Evolutionary conservation across 2,797 vertebrate species (phyloP).

Genomic region (Gymnothorax reevesii): DNA sequence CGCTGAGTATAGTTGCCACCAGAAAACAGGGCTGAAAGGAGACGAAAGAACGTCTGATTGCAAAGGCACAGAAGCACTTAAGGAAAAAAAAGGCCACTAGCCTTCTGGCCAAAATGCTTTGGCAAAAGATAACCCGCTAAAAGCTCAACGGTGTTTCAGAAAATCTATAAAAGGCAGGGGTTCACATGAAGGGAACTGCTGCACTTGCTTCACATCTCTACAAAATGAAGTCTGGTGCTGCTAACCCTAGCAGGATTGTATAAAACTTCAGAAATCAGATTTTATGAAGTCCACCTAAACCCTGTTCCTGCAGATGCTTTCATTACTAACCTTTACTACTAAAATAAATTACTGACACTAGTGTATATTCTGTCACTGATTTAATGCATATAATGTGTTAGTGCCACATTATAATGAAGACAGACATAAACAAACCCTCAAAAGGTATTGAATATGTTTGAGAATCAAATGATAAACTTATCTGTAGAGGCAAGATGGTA

Average conservation of each 20-base stretch:
- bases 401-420: not conserved
- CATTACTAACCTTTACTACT: not conserved
- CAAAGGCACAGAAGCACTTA: conserved; percentile 1
- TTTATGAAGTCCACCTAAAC: not conserved
- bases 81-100: not conserved
- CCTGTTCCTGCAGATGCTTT: not conserved
- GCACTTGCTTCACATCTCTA: not conserved
- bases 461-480: not conserved
- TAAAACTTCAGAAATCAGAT: not conserved
- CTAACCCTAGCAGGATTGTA: not conserved
- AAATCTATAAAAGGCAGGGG: not conserved
- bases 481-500: not conserved
- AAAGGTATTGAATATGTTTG: not conserved
- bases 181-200: not conserved
- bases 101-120: not conserved
- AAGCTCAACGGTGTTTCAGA: conserved; percentile 1
- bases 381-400: not conserved
- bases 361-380: not conserved
- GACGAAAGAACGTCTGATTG: not conserved
- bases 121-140: conserved; percentile 4
- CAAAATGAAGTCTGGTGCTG: not conserved
- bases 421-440: not conserved
- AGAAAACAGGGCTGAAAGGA: not conserved
- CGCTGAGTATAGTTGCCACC: not conserved
- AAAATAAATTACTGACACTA: not conserved